phyloP scores from a whole-genome alignment of 2,888 invertebrate genomes.

The Lysandra bellargus region DNA sequence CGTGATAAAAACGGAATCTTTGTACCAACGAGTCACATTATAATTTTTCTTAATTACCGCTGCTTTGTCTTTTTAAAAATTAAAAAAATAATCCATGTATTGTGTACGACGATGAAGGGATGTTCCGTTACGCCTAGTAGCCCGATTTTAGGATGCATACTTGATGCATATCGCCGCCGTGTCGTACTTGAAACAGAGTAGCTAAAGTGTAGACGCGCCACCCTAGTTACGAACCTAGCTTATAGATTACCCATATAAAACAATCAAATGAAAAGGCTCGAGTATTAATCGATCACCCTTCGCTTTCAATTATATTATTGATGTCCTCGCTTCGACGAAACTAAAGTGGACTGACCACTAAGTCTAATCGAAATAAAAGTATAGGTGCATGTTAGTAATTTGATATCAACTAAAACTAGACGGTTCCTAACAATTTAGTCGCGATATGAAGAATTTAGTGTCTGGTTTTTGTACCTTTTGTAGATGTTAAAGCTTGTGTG shows the following conservation, averaged over 20 bases:
- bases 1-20: constrained; percentile 1
- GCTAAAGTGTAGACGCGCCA: constrained; percentile 10
- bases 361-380: constrained; percentile 33
- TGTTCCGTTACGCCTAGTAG: constrained; percentile 44
- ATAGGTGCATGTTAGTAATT: constrained; percentile 49
- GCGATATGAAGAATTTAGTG: constrained; percentile 52
- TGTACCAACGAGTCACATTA: constrained; percentile 31
- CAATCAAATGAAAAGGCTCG: constrained; percentile 23
- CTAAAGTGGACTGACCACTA: constrained; percentile 38
- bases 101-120: constrained; percentile 44
- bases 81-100: neutral
- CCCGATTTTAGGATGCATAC: constrained; percentile 35
- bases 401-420: constrained; percentile 45
- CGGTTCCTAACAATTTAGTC: constrained; percentile 49
- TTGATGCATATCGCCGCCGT: constrained; percentile 56
- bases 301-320: constrained; percentile 34
- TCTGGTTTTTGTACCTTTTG: constrained; percentile 60
- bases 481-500: constrained; percentile 71
- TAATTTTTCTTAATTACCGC: neutral
- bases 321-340: constrained; percentile 35
- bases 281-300: constrained; percentile 33
- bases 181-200: constrained; percentile 36
- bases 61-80: constrained; percentile 14
- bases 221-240: constrained; percentile 20
- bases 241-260: constrained; percentile 25